A percentile compares a stretch with the other conserved stretches of the same genome.
Conservation (phyloP, 2,113 vertebrate species). For the Polypterus senegalus region DNA sequence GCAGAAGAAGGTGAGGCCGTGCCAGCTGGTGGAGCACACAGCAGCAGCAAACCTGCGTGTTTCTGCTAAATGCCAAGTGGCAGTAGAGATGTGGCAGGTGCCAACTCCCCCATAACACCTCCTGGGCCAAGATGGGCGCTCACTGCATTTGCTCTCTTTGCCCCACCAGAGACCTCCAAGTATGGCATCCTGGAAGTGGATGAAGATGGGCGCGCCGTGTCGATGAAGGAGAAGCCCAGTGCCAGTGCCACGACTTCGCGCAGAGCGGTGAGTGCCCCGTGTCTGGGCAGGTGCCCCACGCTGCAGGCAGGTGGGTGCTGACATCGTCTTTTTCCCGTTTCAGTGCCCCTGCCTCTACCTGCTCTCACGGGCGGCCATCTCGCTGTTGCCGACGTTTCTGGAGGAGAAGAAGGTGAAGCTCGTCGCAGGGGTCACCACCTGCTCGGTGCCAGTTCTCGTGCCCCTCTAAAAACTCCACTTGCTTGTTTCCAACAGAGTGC, state of each 20-base stretch:
- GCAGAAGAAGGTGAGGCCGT: constrained; percentile 43
- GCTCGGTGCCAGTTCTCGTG: too few species aligned
- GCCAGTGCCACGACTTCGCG: constrained; percentile 45
- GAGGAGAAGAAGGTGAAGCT: constrained; percentile 49
- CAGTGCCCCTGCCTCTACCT: constrained; percentile 66
- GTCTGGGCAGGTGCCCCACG: too few species aligned
- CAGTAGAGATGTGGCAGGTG: too few species aligned
- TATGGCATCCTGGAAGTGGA: constrained; percentile 61
- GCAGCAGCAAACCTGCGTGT: neutral
- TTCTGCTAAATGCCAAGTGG: neutral
- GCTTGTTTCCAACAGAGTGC: constrained; percentile 26
- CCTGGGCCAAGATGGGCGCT: neutral
- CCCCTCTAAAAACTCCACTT: too few species aligned
- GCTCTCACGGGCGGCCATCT: constrained; percentile 44
- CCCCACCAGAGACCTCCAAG: constrained; percentile 46
- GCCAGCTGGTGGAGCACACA: constrained; percentile 7
- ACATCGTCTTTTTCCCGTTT: constrained; percentile 12
- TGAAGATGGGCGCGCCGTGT: constrained; percentile 25
- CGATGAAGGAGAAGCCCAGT: constrained; percentile 58
- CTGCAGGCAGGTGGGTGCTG: too few species aligned
- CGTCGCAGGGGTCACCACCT: too few species aligned
- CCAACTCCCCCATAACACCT: too few species aligned
- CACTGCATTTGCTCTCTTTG: neutral
- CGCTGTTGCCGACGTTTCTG: constrained; percentile 49
- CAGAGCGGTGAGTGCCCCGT: constrained; percentile 42